Evolutionary conservation across 1,140 invertebrate species (phyloP).

Genomic region (Ceratosolen fusciceps): DNA sequence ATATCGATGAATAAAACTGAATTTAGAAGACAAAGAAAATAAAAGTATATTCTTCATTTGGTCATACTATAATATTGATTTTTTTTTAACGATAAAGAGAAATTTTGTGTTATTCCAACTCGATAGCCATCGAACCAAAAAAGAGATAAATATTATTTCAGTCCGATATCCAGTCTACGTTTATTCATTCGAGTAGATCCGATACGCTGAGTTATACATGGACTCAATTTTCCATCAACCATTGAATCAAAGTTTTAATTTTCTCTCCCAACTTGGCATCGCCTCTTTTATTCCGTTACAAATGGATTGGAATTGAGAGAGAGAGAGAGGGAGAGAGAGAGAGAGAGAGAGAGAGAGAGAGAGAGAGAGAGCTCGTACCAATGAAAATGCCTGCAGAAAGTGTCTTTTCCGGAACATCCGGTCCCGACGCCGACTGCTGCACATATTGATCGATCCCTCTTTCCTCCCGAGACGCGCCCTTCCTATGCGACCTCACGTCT

Average conservation of each 20-base stretch:
- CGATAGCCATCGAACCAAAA: too few species aligned
- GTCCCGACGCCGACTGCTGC: slow-evolving; percentile 15
- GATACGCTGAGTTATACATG: too few species aligned
- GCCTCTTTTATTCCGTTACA: background rate
- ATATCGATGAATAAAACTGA: too few species aligned
- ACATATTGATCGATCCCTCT: slow-evolving; percentile 42
- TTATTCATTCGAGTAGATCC: too few species aligned
- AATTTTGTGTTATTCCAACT: too few species aligned
- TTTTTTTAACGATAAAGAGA: too few species aligned
- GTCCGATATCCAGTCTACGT: too few species aligned
- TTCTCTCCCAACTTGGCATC: background rate
- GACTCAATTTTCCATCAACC: background rate
- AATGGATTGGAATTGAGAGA: background rate
- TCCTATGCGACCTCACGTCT: background rate
- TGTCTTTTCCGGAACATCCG: slow-evolving; percentile 39
- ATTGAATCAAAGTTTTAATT: background rate
- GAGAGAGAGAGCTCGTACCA: background rate
- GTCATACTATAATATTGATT: too few species aligned
- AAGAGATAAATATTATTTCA: too few species aligned
- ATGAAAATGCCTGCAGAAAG: slow-evolving; percentile 25
- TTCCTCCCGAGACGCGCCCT: background rate
- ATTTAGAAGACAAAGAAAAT: too few species aligned
- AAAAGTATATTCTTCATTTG: too few species aligned
- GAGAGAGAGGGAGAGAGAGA: background rate
- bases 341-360: background rate